Base-by-base conservation (phyloP, 1,140 invertebrate species). In the Trichonephila inaurata region DNA sequence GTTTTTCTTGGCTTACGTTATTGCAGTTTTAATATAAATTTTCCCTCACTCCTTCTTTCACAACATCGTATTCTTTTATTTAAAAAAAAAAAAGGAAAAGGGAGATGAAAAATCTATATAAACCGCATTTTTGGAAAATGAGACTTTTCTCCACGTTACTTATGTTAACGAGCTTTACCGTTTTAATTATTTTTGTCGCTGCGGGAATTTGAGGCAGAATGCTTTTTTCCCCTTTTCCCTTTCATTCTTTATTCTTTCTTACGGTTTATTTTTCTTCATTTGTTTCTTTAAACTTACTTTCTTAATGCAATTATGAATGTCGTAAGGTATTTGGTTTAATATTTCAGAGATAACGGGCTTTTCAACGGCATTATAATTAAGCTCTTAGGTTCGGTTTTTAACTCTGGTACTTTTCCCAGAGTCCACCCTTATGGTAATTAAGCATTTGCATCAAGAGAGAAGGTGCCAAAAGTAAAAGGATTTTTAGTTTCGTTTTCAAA, bases 11-110 rank as follows among this genome's bases (percentile, higher is more conserved):
- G 33, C 62, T 44, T 64, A 89, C 87, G 44, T 89, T 89, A 89
- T 89, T 89, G 87, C 87, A 89, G 62, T 89, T 89, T 89, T 89
- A 89, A 89, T 89, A 89, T 89, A 89, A 89, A 89, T 89, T 89
- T 72, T 28, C 33, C 87, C 60, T 33, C 58, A 19, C 51, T n/a
- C 19, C 21, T 19, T 28, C 33, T 51, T 12, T 51, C 51, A 51
- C 51, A 10, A 51, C 51, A 51, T 51, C 51, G 51, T 51, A 7
- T 51, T 51, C 51, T 51, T 51, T 51, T 8, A 8, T 51, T 18
- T 5, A 62, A 64, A 40, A 24, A 19, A 19, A n/a, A 18, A 18
- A 5, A 28, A 6, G 16, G 62, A 24, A 58, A 86, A 24, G 62
- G 33, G 14, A 61, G 16, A 14, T 18, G 5, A 5, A 19, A 61